Percentiles rank a stretch among this genome's conserved stretches.
Conservation (phyloP, 2,888 invertebrate species). For the Pegoplata infirma region DNA sequence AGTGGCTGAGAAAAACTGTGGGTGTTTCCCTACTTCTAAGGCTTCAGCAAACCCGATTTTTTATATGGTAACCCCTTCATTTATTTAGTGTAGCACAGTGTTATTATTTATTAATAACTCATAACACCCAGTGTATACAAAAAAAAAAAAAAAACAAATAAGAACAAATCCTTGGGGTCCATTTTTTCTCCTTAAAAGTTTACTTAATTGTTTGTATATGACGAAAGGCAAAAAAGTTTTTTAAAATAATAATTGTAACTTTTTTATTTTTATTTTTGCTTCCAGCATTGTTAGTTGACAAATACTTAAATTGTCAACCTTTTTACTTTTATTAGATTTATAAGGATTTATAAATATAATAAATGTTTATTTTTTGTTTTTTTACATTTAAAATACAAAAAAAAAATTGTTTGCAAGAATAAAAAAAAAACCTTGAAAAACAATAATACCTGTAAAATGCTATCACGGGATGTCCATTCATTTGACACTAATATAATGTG, state of each 20-base stretch:
- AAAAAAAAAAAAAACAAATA: too few species aligned
- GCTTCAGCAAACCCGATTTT: too few species aligned
- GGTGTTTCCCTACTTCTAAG: too few species aligned
- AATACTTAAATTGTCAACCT: constrained; percentile 53
- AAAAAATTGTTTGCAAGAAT: background rate
- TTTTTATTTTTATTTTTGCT: constrained; percentile 13
- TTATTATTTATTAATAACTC: too few species aligned
- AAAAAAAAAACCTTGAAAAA: constrained; percentile 29
- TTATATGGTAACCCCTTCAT: too few species aligned
- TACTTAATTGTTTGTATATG: background rate
- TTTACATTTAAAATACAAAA: too few species aligned
- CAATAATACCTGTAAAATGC: constrained; percentile 49
- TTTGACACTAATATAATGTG: constrained; percentile 36
- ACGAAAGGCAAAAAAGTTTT: constrained; percentile 11
- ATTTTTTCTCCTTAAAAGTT: background rate
- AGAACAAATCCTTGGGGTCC: too few species aligned
- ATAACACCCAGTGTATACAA: too few species aligned
- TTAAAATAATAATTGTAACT: constrained; percentile 27
- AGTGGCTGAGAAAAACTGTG: too few species aligned
- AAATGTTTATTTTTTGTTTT: constrained; percentile 22
- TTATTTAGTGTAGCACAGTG: too few species aligned
- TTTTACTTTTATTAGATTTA: constrained; percentile 52
- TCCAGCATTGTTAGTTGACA: constrained; percentile 32
- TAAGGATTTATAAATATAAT: constrained; percentile 44
- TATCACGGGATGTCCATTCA: constrained; percentile 40